A percentile compares a stretch with the other conserved stretches of the same genome.
Evolutionary conservation across 2,797 vertebrate species (phyloP).

Genomic region (Pyrocephalus nanus): DNA sequence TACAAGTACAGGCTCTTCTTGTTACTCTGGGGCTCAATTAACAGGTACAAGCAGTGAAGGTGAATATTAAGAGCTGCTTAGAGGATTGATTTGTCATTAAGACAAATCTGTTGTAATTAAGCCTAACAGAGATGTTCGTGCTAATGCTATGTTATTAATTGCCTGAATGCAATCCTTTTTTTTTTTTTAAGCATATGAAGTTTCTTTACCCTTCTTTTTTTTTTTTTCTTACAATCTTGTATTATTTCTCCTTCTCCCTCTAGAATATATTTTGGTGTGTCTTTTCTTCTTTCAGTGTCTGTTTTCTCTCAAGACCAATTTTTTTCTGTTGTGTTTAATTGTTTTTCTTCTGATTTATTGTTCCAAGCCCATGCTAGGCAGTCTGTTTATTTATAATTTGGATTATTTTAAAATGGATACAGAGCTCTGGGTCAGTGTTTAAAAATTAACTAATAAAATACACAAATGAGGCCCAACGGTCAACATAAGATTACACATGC

Average conservation of each 20-base stretch:
- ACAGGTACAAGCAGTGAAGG: neutral
- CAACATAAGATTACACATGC: constrained; percentile 62
- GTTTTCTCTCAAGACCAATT: constrained; percentile 65
- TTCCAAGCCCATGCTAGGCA: constrained; percentile 61
- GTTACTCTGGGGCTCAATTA: neutral
- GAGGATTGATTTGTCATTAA: constrained; percentile 33
- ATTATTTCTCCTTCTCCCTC: constrained; percentile 22
- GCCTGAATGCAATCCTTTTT: neutral
- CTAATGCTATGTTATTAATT: constrained; percentile 45
- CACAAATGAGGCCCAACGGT: constrained; percentile 62
- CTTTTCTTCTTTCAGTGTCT: constrained; percentile 61
- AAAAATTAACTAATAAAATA: constrained; percentile 73
- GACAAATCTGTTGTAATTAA: constrained; percentile 46
- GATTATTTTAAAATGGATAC: constrained; percentile 67
- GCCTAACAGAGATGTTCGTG: neutral
- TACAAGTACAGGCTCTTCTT: neutral
- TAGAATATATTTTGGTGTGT: constrained; percentile 20
- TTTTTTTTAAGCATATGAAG: neutral
- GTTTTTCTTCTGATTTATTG: constrained; percentile 71
- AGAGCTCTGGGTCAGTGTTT: constrained; percentile 64
- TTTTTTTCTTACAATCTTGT: neutral
- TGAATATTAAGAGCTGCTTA: constrained; percentile 13
- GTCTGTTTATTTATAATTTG: constrained; percentile 70
- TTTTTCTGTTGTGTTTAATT: constrained; percentile 70
- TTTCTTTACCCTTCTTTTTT: neutral